phyloP scores from a whole-genome alignment of 2,797 vertebrate species.

The Myotis myotis region DNA sequence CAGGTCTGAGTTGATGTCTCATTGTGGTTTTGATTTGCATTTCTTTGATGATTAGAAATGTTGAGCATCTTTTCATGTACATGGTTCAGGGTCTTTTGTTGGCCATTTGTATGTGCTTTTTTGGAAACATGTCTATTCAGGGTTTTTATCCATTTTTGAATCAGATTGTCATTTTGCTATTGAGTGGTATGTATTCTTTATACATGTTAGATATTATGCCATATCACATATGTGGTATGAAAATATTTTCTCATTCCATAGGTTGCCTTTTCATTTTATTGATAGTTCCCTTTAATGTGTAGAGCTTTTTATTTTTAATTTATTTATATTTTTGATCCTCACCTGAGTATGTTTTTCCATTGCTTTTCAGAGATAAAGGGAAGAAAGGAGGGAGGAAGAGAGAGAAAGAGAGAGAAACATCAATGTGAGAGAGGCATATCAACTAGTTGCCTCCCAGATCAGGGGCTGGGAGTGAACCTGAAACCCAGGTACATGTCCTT shows the following conservation, averaged over 20 bases:
- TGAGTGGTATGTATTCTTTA: not conserved
- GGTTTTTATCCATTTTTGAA: not conserved
- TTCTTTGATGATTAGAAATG: not conserved
- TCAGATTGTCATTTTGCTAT: not conserved
- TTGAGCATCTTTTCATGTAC: not conserved
- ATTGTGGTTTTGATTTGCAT: not conserved
- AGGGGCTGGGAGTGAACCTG: no score
- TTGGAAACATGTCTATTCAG: not conserved
- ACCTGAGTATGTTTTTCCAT: no score
- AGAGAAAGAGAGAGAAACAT: no score
- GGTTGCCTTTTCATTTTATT: not conserved
- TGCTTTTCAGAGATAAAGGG: no score
- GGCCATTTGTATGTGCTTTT: not conserved
- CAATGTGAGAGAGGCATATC: no score
- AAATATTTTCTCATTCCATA: not conserved
- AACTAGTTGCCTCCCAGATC: no score
- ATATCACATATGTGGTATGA: not conserved
- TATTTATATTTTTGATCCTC: not conserved
- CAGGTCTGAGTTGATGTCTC: not conserved
- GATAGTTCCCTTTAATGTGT: not conserved
- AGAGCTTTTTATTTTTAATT: not conserved
- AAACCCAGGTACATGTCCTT: no score
- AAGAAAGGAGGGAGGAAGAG: no score
- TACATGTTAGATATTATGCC: not conserved
- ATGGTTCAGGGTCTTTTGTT: not conserved